Conservation (phyloP, 2,888 invertebrate species). For the Phasia obesa region DNA sequence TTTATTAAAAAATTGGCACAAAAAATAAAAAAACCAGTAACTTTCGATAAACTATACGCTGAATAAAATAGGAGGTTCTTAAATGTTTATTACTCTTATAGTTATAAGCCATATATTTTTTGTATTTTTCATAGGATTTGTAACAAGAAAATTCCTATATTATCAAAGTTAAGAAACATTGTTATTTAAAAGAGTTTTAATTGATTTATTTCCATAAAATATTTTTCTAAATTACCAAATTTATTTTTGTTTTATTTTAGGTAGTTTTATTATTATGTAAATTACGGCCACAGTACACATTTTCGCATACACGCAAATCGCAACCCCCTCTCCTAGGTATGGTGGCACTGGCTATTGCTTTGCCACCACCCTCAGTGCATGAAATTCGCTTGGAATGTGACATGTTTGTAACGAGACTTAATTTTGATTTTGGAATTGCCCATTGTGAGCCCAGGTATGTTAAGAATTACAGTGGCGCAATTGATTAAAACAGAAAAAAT, state of each 20-base stretch:
- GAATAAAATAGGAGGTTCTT: too few relatives aligned
- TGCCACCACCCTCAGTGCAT: constrained; percentile 98
- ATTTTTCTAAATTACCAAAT: neutral
- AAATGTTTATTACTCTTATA: too few relatives aligned
- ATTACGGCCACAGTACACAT: constrained; percentile 95
- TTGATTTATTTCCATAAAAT: neutral
- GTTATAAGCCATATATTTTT: too few relatives aligned
- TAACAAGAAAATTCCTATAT: neutral
- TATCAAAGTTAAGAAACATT: neutral
- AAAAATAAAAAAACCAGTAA: too few relatives aligned
- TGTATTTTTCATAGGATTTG: too few relatives aligned
- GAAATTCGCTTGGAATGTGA: constrained; percentile 97
- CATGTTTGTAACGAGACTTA: constrained; percentile 98
- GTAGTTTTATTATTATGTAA: constrained; percentile 96
- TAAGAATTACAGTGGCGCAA: neutral
- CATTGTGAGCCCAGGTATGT: constrained; percentile 96
- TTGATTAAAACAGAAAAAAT: neutral
- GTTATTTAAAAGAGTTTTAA: neutral
- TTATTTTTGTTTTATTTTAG: constrained; percentile 83
- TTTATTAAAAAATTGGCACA: too few relatives aligned
- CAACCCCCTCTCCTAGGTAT: constrained; percentile 94
- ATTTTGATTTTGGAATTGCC: constrained; percentile 97
- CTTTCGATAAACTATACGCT: too few relatives aligned
- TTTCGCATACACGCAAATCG: constrained; percentile 93
- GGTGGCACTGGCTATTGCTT: constrained; percentile 97